These are phyloP conservation scores for Drosophila rhopaloa DNA, from an alignment of 1,140 invertebrate species.

Conservation along the genomic window DNA sequence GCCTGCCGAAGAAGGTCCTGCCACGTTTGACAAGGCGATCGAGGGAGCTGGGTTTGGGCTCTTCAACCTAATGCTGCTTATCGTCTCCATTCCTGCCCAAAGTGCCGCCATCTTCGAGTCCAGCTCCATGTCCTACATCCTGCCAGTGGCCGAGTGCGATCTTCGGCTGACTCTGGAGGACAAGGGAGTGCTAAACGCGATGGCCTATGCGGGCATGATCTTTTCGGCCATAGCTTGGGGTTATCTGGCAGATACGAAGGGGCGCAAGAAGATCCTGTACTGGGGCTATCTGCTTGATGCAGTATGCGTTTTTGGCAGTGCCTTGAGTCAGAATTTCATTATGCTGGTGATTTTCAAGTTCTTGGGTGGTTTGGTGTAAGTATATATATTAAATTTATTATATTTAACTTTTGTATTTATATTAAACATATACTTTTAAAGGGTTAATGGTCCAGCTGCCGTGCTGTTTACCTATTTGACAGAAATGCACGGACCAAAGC, in stretches of 20 bases:
- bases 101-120: constrained; percentile 88
- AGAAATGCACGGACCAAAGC: constrained; percentile 88
- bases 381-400: constrained; percentile 75
- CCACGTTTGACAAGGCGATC: constrained; percentile 88
- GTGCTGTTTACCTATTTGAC: constrained; percentile 89
- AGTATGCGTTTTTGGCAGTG: constrained; percentile 88
- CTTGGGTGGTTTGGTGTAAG: constrained; percentile 91
- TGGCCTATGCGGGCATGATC: constrained; percentile 92
- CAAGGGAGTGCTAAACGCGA: constrained; percentile 89
- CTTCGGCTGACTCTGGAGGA: constrained; percentile 87
- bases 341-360: constrained; percentile 90
- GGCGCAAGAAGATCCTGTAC: constrained; percentile 89
- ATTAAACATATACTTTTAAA: constrained; percentile 61
- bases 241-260: constrained; percentile 91
- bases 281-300: constrained; percentile 90
- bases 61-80: constrained; percentile 88
- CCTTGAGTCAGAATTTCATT: constrained; percentile 89
- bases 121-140: constrained; percentile 88
- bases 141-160: constrained; percentile 90
- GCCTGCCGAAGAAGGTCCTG: constrained; percentile 67
- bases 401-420: constrained; percentile 34
- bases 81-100: constrained; percentile 87
- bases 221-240: constrained; percentile 93
- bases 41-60: constrained; percentile 87
- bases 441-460: constrained; percentile 90